Evolutionary conservation across 2,888 invertebrate species (phyloP), one percentile per base, ranked within the genome.

Genomic region (Strigamia maritima): DNA sequence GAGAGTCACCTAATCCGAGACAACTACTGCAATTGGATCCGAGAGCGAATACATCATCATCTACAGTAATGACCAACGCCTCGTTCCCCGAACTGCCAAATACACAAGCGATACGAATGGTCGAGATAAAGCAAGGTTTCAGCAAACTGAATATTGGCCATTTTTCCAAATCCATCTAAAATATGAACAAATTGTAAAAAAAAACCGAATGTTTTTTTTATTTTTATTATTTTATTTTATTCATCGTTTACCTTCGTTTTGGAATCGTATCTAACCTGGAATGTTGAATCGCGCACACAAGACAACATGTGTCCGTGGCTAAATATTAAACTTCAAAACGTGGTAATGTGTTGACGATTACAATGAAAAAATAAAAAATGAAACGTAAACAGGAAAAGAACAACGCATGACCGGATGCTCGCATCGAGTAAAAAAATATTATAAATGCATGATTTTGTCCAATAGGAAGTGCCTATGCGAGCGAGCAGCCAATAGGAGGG

Each of bases 91-190:
- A 86, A 81, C 87, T 89, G 19, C 90, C 90, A 84, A 88, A 90
- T 19, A 90, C 89, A 81, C 88, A 87, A 28, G 88, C 88, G 82
- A 88, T 86, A 81, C 87, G 87, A 40, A 90, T 87, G 77, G 86
- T 87, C 0, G 85, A 83, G 0, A 88, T 83, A 81, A 89, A 88
- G 40, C 88, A 86, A 16, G 86, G 85, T 16, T 88, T 87, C 40
- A 90, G 82, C 2, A 90, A 84, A 81, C 88, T 89, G 82, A 90
- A 89, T 54, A 90, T 88, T 7, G 89, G 88, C 90, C 90, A 90
- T 81, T 89, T 89, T 80, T 86, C 87, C n/a, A 89, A 83, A 82
- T 87, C 87, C 82, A 87, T 82, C 49, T 77, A 4, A 12, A 70
- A 16, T 19, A n/a, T 7, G 19, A 19, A 49, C 6, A 19, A n/a